Evolutionary conservation across 2,797 vertebrate genomes (phyloP), one percentile per base, ranked within the genome.

Genomic region (Acomys russatus): DNA sequence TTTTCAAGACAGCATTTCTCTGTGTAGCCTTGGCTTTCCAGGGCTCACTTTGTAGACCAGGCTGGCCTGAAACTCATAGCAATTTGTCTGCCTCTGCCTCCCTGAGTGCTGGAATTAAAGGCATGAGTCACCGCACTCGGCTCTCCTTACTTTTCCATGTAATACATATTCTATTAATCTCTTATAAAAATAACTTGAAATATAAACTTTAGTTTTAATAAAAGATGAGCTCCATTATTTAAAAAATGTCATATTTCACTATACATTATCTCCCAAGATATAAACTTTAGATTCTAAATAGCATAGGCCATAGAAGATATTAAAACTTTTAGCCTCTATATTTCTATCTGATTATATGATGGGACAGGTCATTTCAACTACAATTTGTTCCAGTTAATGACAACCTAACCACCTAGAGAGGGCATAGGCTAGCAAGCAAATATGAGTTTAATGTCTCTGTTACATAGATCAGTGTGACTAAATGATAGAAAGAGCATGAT

Each of bases 201-300:
- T 30, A 15, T 74, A 88, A 78, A 94, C 17, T 64, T 95, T 64
- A 74, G 25, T 92, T 83, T 91, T 78, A 85, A 90, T 77, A 94
- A 91, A 85, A 85, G 38, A 92, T 79, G n/a, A 73, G 23, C 56
- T 94, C 23, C 54, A 70, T 22, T 88, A 82, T 88, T 85, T 66
- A 64, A 68, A 71, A 88, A 51, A 71, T 85, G 76, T 28, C 35
- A 59, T 71, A 85, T 87, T 1, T 87, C 63, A 95, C 15, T 78
- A 54, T 2, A 28, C 87, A 84, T 56, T 5, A 88, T 64, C 28
- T 96, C n/a, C 94, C 51, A 71, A 87, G 86, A 86, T 9, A 74
- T 22, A 79, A 79, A 96, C 20, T 91, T 90, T 88, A 95, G 54
- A 25, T 84, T 88, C 9, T 70, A 91, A 44, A 63, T 93, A 97